Evolutionary conservation across 2,888 invertebrate species (phyloP), one percentile per base, ranked within the genome.

Genomic region (Amaurobius ferox): DNA sequence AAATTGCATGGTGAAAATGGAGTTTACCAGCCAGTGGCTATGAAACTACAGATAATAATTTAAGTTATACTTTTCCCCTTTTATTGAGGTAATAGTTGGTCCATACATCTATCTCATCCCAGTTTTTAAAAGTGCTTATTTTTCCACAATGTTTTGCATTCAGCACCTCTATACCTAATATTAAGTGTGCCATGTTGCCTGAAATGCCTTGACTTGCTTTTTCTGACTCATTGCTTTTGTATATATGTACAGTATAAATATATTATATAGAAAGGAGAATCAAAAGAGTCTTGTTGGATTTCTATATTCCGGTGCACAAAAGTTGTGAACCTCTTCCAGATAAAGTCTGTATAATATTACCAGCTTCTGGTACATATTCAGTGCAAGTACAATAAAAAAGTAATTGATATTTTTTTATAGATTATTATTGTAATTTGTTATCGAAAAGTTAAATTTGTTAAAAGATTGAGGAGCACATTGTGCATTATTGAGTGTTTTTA

Each of bases 101-200:
- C 32, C 32, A 19, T 55, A n/a, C n/a, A n/a, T n/a, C n/a, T 29
- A 0, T 30, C 13, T 64, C 0, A 64, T n/a, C 55, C 16, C 23
- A 55, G 23, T 55, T 16, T 5, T 55, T 16, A 16, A n/a, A 55
- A 19, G 5, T 23, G 23, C 5, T 55, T 28, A 29, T 79, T 70
- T n/a, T 78, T 71, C 40, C 71, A 71, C 70, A 67, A 28, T 71
- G 39, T 64, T 61, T 72, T 70, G 81, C 81, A 67, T 73, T 80
- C 70, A 73, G 62, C 48, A 30, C 40, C 67, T 48, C 13, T 40
- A 48, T 73, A 61, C 40, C 48, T 48, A 40, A 67, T 29, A 68
- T 70, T 40, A 70, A 39, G 61, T 67, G 74, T 81, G 74, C 74
- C 74, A 81, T 81, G 55, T 66, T 79, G 30, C 28, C 62, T 40